Evolutionary conservation across 2,797 vertebrate genomes (phyloP), one percentile per base, ranked within the genome.

Genomic region (Rhinatrema bivittatum): DNA sequence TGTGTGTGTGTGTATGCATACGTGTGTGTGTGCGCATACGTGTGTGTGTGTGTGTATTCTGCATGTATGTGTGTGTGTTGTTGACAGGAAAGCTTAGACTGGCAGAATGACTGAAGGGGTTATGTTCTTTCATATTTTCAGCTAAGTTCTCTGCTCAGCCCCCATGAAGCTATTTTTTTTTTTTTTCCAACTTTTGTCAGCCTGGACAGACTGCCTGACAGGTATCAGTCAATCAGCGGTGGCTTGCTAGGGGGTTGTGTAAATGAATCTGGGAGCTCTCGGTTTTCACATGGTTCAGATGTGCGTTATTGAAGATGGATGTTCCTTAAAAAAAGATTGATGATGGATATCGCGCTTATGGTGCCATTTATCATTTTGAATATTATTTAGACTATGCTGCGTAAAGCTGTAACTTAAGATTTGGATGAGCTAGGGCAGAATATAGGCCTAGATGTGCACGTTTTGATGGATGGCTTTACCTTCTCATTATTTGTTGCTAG

Each of bases 341-440:
- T 98, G 94, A 94, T 88, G 88, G 91, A 91, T 91, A 92, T 89
- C 72, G 88, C 88, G 86, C 87, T 87, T 78, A 76, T 86, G 85
- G 81, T 82, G 79, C 89, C 90, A 90, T 98, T 93, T 91, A 93
- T 98, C 94, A 97, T 90, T 87, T 86, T 85, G 91, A 91, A 91
- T 94, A 92, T 97, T 97, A 95, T 97, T 97, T 96, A 94, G 92
- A 96, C 91, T 91, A n/a, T 91, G 87, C 87, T 76, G 84, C 87
- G 90, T 89, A 93, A 87, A 94, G 90, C 91, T 91, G 94, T 93
- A 94, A 95, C 91, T 85, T 85, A 90, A 94, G 92, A 94, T 85
- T 82, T 74, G 87, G 89, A 86, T 79, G 81, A 84, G 86, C 78
- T 74, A 78, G 88, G 89, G 86, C 84, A 85, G 85, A 82, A 84